These are phyloP conservation scores for Neotragus moschatus DNA, from an alignment of 2,113 vertebrate genomes.

Conservation along the genomic window DNA sequence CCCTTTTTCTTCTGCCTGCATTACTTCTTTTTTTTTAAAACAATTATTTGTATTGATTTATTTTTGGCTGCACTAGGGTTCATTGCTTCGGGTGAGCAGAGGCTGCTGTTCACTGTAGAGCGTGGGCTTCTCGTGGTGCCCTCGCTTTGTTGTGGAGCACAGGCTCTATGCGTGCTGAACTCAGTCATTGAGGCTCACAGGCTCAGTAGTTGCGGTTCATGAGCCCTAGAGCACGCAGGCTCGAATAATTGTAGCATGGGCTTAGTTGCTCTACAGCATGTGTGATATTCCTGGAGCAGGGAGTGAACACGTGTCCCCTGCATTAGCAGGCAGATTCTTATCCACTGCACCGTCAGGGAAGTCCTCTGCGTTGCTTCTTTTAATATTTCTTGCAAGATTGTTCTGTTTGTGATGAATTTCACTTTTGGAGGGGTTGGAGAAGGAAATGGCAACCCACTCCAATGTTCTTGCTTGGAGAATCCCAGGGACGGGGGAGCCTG, in stretches of 20 bases:
- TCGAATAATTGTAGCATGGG: background rate
- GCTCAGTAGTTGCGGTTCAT: background rate
- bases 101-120: background rate
- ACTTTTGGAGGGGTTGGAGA: background rate
- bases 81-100: background rate
- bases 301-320: background rate
- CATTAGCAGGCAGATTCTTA: background rate
- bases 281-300: background rate
- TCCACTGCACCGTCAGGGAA: background rate
- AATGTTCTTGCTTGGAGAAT: too few relatives aligned
- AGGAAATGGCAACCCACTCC: too few relatives aligned
- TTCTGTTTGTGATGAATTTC: background rate
- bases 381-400: background rate
- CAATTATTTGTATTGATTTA: background rate
- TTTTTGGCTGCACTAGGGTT: background rate
- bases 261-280: background rate
- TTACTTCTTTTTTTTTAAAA: background rate
- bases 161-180: background rate
- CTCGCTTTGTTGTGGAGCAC: background rate
- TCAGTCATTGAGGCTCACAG: background rate
- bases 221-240: background rate
- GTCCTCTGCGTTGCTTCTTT: background rate
- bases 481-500: too few relatives aligned
- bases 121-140: accelerated
- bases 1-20: background rate